A percentile compares a stretch with the other conserved stretches of the same genome.
Evolutionary conservation across 2,113 vertebrate species (phyloP).

Genomic region (Stercorarius parasiticus): DNA sequence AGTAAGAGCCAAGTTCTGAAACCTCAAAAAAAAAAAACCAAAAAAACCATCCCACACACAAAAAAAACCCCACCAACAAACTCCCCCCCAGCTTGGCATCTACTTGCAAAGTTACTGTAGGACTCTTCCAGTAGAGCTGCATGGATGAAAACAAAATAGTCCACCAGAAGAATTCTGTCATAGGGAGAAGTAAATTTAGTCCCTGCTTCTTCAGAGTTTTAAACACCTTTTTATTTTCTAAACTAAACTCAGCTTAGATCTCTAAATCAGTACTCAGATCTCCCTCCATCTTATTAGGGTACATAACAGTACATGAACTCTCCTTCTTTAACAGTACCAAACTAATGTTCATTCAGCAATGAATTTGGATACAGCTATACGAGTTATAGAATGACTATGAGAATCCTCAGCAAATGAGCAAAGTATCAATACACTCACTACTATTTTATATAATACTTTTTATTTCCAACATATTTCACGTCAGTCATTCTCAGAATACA

Average conservation of each 20-base stretch:
- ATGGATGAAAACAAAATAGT: not conserved
- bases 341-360: not conserved
- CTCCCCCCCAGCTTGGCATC: not conserved
- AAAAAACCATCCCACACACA: too few relatives aligned
- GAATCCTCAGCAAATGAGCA: not conserved
- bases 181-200: not conserved
- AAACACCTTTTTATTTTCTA: not conserved
- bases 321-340: not conserved
- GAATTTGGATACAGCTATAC: not conserved
- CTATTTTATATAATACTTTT: not conserved
- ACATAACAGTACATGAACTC: not conserved
- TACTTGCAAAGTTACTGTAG: not conserved
- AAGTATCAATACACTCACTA: not conserved
- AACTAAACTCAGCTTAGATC: not conserved
- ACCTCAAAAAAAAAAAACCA: not conserved
- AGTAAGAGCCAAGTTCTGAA: not conserved
- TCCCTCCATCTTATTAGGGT: not conserved
- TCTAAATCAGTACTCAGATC: not conserved
- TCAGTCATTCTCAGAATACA: not conserved
- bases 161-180: not conserved
- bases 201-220: not conserved
- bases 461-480: not conserved
- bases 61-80: not conserved
- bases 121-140: not conserved
- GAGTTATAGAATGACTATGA: not conserved